Percentiles rank a stretch among this genome's conserved stretches.
phyloP scores from a whole-genome alignment of 1,140 invertebrate species.

The Brachionus calyciflorus region DNA sequence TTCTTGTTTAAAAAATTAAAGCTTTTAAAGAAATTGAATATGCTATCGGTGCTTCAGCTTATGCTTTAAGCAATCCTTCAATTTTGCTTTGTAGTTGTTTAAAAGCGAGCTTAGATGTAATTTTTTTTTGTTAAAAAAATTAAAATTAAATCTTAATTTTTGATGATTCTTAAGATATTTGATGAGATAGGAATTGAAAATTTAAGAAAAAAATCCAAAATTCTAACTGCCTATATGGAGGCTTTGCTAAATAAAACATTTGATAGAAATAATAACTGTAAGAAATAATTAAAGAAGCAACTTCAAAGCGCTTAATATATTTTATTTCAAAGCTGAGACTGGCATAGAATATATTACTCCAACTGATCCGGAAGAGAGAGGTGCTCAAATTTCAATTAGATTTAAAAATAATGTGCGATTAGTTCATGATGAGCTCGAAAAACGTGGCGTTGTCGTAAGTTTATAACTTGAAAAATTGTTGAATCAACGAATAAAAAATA shows the following conservation, averaged over 20 bases:
- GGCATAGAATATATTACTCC: constrained; percentile 64
- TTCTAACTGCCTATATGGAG: constrained; percentile 67
- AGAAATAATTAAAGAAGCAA: constrained; percentile 22
- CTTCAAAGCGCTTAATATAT: background rate
- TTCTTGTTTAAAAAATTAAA: no score
- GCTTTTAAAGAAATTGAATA: constrained; percentile 60
- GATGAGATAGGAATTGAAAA: constrained; percentile 62
- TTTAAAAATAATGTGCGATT: constrained; percentile 58
- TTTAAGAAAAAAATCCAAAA: constrained; percentile 61
- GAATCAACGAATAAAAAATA: background rate
- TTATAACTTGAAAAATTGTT: background rate
- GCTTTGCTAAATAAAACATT: constrained; percentile 54
- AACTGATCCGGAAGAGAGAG: constrained; percentile 62
- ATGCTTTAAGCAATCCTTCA: constrained; percentile 65
- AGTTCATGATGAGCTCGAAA: constrained; percentile 62
- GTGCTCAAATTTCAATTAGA: constrained; percentile 64
- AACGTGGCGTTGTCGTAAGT: constrained; percentile 64
- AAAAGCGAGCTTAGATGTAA: constrained; percentile 63
- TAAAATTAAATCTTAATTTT: background rate
- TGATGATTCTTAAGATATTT: constrained; percentile 60
- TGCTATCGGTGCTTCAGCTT: constrained; percentile 61
- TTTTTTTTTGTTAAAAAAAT: background rate
- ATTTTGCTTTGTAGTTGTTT: constrained; percentile 62
- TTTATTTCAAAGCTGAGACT: constrained; percentile 29
- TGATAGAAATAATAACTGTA: background rate